phyloP scores from a whole-genome alignment of 2,113 vertebrate species.

The Mobula birostris region DNA sequence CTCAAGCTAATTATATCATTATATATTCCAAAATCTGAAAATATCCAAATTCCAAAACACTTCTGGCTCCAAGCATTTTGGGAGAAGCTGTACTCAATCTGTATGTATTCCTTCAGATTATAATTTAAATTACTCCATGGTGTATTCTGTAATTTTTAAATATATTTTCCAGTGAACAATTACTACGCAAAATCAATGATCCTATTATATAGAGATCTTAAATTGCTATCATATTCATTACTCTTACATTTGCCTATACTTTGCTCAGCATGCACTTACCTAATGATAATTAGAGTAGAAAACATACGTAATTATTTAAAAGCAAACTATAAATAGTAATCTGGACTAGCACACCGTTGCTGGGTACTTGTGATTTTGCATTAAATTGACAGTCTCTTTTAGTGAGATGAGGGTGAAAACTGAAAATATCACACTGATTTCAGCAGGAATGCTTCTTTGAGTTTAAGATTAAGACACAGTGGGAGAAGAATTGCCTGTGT shows the following conservation, averaged over 20 bases:
- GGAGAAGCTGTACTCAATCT: too few relatives aligned
- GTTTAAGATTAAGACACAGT: constrained; percentile 20
- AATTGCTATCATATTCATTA: neutral
- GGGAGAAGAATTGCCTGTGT: neutral
- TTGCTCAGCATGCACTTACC: constrained; percentile 18
- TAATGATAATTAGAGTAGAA: constrained; percentile 17
- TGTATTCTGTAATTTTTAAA: neutral
- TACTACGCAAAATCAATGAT: neutral
- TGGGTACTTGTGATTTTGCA: neutral
- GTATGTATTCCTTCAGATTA: neutral
- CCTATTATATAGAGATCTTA: neutral
- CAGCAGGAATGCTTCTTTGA: constrained; percentile 19
- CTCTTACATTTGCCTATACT: neutral
- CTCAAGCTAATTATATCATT: too few relatives aligned
- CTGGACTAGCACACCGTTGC: neutral
- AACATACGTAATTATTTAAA: constrained; percentile 28
- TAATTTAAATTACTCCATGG: neutral
- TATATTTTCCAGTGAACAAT: constrained; percentile 15
- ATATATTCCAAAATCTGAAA: too few relatives aligned
- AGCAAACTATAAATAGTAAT: constrained; percentile 29
- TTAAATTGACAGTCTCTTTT: constrained; percentile 8
- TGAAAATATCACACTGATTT: constrained; percentile 20
- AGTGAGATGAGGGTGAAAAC: neutral
- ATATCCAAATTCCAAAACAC: too few relatives aligned
- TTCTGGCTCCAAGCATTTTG: too few relatives aligned